Evolutionary conservation across 2,888 invertebrate genomes (phyloP), one percentile per base, ranked within the genome.

Genomic region (Drosophila barbarae): DNA sequence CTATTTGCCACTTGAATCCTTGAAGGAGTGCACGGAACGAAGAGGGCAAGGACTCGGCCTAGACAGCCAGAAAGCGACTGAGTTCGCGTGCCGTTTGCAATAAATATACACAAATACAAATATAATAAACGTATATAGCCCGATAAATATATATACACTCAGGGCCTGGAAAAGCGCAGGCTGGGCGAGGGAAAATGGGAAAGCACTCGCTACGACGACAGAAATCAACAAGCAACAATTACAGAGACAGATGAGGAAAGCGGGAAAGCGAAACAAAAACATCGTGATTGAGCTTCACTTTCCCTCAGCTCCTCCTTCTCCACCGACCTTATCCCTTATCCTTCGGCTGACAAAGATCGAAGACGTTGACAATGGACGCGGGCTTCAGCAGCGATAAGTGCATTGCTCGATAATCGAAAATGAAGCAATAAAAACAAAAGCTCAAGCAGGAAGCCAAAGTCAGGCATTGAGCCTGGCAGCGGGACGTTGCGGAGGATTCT

Each of bases 171-270:
- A 51, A 54, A 47, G 42, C 38, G 15, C 46, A 47, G 46, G 46
- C 13, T 9, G 18, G 42, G 15, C 28, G 53, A 41, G 42, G 39
- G 13, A 35, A 51, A 56, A 38, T 26, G 39, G 52, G 18, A 46
- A 73, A 41, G 34, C 18, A 53, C 66, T 61, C 47, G 63, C 30
- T 23, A 52, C 46, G 76, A 61, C 72, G 74, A 64, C 68, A 58
- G 81, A 78, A 84, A 78, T 81, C 78, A 81, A 84, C 76, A 81
- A 84, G 84, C 80, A 80, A 81, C 80, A 80, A 80, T 80, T 80
- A 78, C 82, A 69, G 74, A 65, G 63, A 63, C 63, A 63, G 63
- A 63, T 47, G 69, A 57, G 52, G 68, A 67, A 49, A n/a, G 44
- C 58, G 39, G 21, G 13, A 38, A 46, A 28, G 49, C 57, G 54